These are phyloP conservation scores for Vespertilio murinus DNA, from an alignment of 2,797 vertebrate genomes.

Conservation along the genomic window DNA sequence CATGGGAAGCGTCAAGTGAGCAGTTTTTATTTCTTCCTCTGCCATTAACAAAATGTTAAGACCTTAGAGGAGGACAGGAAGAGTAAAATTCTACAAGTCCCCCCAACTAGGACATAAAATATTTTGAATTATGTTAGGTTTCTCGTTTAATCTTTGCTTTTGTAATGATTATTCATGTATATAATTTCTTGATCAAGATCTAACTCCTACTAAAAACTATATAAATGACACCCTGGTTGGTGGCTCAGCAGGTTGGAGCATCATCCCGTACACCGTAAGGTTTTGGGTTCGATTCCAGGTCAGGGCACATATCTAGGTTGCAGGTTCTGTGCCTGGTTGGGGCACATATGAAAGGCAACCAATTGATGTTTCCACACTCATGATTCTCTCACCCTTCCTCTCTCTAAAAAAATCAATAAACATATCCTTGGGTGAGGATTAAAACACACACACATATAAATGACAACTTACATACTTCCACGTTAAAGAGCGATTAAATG, in stretches of 20 bases:
- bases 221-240: background rate
- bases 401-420: background rate
- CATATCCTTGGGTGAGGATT: background rate
- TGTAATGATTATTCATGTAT: background rate
- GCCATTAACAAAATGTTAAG: background rate
- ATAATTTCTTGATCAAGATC: background rate
- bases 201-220: background rate
- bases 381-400: background rate
- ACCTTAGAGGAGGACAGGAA: background rate
- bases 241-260: background rate
- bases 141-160: slow-evolving; percentile 25
- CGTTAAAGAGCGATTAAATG: background rate
- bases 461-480: background rate
- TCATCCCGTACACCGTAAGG: background rate
- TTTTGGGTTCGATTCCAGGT: background rate
- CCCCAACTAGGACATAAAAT: background rate
- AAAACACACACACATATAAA: background rate
- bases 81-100: background rate
- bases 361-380: background rate
- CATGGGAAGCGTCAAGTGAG: background rate
- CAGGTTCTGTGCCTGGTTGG: background rate
- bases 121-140: background rate
- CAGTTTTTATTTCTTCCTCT: background rate
- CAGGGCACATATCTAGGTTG: background rate
- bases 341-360: background rate